Conservation (phyloP, 2,113 vertebrate genomes). For the Pomatostomus ruficeps region DNA sequence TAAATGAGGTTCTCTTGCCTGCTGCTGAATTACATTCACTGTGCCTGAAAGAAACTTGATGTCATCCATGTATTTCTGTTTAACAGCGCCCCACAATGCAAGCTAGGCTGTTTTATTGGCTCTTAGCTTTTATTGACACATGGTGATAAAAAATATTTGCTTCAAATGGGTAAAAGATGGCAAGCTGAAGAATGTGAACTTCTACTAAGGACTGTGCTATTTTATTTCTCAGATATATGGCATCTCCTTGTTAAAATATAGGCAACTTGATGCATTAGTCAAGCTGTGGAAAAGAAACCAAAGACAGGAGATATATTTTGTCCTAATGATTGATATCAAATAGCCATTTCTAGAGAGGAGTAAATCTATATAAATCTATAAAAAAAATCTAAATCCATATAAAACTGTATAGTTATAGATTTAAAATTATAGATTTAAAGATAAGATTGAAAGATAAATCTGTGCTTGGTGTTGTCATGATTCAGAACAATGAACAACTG, state of each 20-base stretch:
- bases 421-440: background rate
- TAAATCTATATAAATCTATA: background rate
- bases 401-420: background rate
- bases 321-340: conserved; percentile 10
- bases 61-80: background rate
- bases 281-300: background rate
- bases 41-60: background rate
- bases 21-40: background rate
- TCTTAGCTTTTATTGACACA: conserved; percentile 36
- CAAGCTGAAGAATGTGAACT: background rate
- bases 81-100: background rate
- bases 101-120: conserved; percentile 38
- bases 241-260: background rate
- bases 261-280: conserved; percentile 17
- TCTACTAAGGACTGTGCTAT: background rate
- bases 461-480: background rate
- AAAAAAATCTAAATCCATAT: background rate
- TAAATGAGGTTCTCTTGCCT: background rate
- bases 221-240: background rate
- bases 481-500: background rate
- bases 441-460: background rate
- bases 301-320: background rate
- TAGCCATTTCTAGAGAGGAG: background rate
- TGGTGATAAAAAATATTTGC: conserved; percentile 16
- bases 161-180: conserved; percentile 23